Conservation (phyloP, 2,113 vertebrate species). For the Chaetodon auriga region DNA sequence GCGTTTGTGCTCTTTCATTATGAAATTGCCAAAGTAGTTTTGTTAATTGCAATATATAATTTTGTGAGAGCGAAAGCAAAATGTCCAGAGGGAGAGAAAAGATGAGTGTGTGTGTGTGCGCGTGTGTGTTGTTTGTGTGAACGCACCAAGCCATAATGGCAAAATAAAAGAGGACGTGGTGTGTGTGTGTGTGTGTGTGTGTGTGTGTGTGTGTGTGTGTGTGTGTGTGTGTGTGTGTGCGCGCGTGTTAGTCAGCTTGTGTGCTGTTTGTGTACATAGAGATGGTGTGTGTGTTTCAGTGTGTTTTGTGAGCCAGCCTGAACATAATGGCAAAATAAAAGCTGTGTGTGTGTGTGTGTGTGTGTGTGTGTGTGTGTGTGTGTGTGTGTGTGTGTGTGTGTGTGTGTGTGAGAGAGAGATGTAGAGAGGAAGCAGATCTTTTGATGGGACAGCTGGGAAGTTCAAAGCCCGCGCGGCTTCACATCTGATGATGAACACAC, state of each 20-base stretch:
- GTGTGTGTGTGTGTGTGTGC: neutral
- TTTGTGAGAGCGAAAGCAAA: neutral
- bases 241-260: neutral
- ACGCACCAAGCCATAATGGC: too few species aligned
- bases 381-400: constrained; percentile 14
- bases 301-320: constrained; percentile 14
- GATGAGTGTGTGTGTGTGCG: constrained; percentile 5
- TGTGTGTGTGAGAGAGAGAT: constrained; percentile 19
- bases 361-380: constrained; percentile 12
- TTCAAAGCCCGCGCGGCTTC: constrained; percentile 65
- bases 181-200: constrained; percentile 10
- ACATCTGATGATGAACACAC: constrained; percentile 54
- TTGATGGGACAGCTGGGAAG: constrained; percentile 74
- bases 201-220: neutral
- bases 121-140: constrained; percentile 9
- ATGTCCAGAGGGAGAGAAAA: neutral
- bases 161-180: neutral
- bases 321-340: constrained; percentile 46
- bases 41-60: neutral
- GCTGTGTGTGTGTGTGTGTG: neutral
- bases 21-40: neutral
- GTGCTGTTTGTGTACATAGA: neutral
- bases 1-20: neutral
- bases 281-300: constrained; percentile 13
- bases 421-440: constrained; percentile 65